Base-by-base conservation (phyloP, 2,797 vertebrate species). In the Hylomyscus alleni region DNA sequence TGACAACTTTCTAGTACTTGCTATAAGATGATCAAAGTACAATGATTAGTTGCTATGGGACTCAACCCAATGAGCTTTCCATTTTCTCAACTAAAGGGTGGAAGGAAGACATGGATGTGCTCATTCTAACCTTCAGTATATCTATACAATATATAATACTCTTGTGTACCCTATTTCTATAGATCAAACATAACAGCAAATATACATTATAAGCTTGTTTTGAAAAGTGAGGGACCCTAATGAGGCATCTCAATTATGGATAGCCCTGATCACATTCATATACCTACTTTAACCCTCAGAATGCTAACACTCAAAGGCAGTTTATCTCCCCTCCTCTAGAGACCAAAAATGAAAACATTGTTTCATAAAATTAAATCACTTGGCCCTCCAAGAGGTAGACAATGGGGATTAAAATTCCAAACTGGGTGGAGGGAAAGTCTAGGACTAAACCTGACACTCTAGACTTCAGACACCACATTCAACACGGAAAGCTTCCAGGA, bases 121-220 rank as follows among this genome's bases (percentile, higher is more conserved):
- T 92, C 81, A 62, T 82, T 82, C 87, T 94, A 94, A 90, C 37
- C 11, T 15, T 84, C 22, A 65, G 62, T 54, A 67, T 75, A 69
- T 84, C 94, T 95, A 44, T 26, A 56, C 34, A n/a, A n/a, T n/a
- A n/a, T n/a, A 75, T 81, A 90, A 78, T 12, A 92, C 75, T 62
- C 19, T 6, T 94, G 8, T 92, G 86, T 78, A 7, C 29, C 60
- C 31, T 78, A 87, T 93, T 82, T 81, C 34, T 4, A 56, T 12
- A 67, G 24, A 72, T 44, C 85, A 37, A 58, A 37, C 14, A 72
- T 5, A 37, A 67, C 37, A 85, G 76, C 81, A 89, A 89, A 50
- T 85, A 29, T 47, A 19, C 3, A 91, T 67, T 89, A 19, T 75
- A 78, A 87, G 9, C 20, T 85, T 93, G 24, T 87, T 97, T 87